Evolutionary conservation across 2,888 invertebrate genomes (phyloP).

Genomic region (Trichacis sp.): DNA sequence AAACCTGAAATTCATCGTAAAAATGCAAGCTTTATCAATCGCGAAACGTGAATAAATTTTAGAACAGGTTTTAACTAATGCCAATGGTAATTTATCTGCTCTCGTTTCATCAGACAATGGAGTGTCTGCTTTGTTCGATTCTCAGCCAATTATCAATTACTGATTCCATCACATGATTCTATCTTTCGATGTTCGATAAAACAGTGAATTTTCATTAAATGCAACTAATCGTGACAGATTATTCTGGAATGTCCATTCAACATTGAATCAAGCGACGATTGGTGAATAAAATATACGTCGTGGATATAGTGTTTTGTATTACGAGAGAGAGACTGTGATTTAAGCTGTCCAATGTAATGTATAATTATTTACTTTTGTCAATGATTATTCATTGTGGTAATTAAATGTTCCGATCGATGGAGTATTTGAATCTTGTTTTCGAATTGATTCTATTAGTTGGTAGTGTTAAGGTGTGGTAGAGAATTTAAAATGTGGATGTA

Average conservation of each 20-base stretch:
- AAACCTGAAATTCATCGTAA: no score
- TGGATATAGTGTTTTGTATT: conserved; percentile 35
- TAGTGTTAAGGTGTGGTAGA: no score
- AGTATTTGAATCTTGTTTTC: not conserved
- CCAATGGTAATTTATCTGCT: no score
- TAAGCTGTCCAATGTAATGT: conserved; percentile 29
- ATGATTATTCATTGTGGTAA: conserved; percentile 29
- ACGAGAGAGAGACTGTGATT: conserved; percentile 30
- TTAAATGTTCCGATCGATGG: conserved; percentile 5
- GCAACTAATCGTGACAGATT: conserved; percentile 44
- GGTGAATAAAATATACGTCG: conserved; percentile 39
- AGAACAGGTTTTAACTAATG: no score
- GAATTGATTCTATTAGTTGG: no score
- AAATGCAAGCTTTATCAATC: no score
- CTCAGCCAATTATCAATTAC: no score
- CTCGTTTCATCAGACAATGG: no score
- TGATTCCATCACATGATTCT: conserved; percentile 35
- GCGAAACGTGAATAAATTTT: no score
- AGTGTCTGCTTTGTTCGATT: no score
- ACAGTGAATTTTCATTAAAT: conserved; percentile 39
- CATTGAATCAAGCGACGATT: conserved; percentile 33
- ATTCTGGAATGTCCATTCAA: conserved; percentile 36
- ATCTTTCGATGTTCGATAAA: conserved; percentile 35
- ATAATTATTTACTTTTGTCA: conserved; percentile 20
- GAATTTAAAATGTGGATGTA: no score